Conservation (phyloP, 1,140 invertebrate species). For the Drosophila varians region DNA sequence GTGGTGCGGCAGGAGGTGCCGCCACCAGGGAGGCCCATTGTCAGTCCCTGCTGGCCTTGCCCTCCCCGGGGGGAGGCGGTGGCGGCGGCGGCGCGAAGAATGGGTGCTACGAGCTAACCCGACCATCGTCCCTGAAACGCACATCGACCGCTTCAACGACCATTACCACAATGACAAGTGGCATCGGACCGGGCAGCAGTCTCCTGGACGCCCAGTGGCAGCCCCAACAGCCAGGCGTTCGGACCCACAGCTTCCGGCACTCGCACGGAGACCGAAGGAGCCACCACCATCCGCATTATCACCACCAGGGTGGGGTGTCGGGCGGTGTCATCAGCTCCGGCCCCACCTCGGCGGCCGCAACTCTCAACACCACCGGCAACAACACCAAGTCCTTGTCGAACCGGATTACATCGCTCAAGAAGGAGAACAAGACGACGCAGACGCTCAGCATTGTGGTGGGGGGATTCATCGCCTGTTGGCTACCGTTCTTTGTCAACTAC, state of each 20-base stretch:
- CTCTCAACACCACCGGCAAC: conserved; percentile 9
- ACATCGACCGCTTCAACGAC: conserved; percentile 73
- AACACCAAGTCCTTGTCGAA: conserved; percentile 79
- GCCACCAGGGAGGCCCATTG: conserved; percentile 47
- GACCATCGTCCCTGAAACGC: conserved; percentile 72
- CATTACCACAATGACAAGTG: conserved; percentile 77
- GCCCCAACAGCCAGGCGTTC: conserved; percentile 33
- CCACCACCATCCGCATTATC: conserved; percentile 50
- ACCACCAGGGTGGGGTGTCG: conserved; percentile 38
- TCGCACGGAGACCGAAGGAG: conserved; percentile 41
- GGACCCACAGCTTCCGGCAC: conserved; percentile 60
- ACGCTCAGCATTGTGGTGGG: conserved; percentile 96
- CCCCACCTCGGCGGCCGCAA: conserved; percentile 4
- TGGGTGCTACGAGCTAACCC: conserved; percentile 73
- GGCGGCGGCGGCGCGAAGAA: conserved; percentile 35
- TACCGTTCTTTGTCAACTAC: conserved; percentile 95
- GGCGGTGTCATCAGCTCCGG: conserved; percentile 4
- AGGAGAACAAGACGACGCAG: conserved; percentile 95
- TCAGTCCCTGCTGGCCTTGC: conserved; percentile 66
- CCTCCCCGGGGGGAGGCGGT: conserved; percentile 18
- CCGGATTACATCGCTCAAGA: conserved; percentile 87
- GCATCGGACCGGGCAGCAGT: conserved; percentile 66
- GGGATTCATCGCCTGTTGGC: conserved; percentile 95
- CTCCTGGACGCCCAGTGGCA: conserved; percentile 69
- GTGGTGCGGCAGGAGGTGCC: conserved; percentile 1